Base-by-base conservation (phyloP, 2,797 vertebrate genomes). In the Echiichthys vipera region DNA sequence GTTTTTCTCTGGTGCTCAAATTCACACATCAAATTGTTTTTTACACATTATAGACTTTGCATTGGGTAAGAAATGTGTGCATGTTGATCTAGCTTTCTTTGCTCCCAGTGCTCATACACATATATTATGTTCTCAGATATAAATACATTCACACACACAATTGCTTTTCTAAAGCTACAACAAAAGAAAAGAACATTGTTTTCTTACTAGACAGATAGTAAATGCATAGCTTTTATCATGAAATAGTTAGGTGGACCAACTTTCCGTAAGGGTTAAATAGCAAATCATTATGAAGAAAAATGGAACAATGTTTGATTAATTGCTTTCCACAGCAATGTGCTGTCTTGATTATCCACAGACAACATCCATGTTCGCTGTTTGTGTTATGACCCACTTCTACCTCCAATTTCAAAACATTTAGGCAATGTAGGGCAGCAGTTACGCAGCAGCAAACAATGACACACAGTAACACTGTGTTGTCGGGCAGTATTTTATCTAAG, bases 321-420 rank as follows among this genome's bases (percentile, higher is more conserved):
- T 68, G 73, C 65, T 82, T 59, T 78, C 57, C 65, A 77, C 30
- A 40, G 63, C 70, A 71, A 76, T 68, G 47, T 65, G 69, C 39
- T 40, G 58, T 71, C 78, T 88, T 72, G 73, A 83, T 84, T 84
- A 84, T 84, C 58, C 70, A 73, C 77, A 67, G 82, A 73, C 84
- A 50, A 40, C 25, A 0, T 84, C 58, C 64, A 72, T 25, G 66
- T 72, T 81, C n/a, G 22, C 76, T 81, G 80, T 81, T 87, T 76
- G 72, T 83, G 76, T 83, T 85, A 24, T 88, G 89, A 92, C 89
- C 91, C 84, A 92, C 76, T 90, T 92, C 82, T 80, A 78, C 81
- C 59, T 88, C 68, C 76, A 75, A 72, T 86, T 89, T 88, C 86
- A 77, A 88, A 90, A 85, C 87, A 84, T 69, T 86, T 78, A 42